A percentile compares a stretch with the other conserved stretches of the same genome.
Evolutionary conservation across 2,888 invertebrate species (phyloP).

Genomic region (Pocota personata): DNA sequence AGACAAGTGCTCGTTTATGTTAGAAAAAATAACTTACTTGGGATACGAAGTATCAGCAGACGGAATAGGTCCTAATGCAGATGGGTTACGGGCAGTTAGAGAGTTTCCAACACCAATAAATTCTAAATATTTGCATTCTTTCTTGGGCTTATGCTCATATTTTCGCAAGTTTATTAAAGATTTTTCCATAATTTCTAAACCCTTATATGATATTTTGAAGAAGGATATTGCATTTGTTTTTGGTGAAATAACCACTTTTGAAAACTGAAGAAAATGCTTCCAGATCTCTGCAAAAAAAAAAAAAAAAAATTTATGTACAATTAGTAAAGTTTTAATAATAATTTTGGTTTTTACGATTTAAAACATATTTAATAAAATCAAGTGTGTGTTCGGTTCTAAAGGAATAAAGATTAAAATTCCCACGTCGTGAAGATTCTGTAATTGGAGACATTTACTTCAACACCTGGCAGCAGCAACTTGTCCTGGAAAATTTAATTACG

Average conservation of each 20-base stretch:
- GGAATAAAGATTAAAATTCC: no score
- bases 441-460: no score
- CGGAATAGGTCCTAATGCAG: constrained; percentile 11
- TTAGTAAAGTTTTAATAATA: no score
- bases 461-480: no score
- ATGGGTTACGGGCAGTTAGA: constrained; percentile 1
- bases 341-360: no score
- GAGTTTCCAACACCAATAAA: constrained; percentile 3
- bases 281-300: no score
- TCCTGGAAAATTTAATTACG: no score
- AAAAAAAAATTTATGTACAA: no score
- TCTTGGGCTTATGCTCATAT: constrained; percentile 57
- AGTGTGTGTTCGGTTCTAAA: no score
- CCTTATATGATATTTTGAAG: constrained; percentile 8
- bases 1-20: constrained; percentile 73
- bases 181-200: constrained; percentile 15
- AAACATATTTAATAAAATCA: no score
- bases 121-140: constrained; percentile 15
- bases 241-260: background rate
- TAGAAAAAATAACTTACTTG: constrained; percentile 25
- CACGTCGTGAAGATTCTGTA: no score
- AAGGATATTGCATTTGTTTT: constrained; percentile 2
- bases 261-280: background rate
- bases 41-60: constrained; percentile 2
- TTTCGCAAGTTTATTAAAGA: constrained; percentile 38